These are phyloP conservation scores for Pemphigus obesinymphae DNA, from an alignment of 1,140 invertebrate genomes.

Conservation along the genomic window DNA sequence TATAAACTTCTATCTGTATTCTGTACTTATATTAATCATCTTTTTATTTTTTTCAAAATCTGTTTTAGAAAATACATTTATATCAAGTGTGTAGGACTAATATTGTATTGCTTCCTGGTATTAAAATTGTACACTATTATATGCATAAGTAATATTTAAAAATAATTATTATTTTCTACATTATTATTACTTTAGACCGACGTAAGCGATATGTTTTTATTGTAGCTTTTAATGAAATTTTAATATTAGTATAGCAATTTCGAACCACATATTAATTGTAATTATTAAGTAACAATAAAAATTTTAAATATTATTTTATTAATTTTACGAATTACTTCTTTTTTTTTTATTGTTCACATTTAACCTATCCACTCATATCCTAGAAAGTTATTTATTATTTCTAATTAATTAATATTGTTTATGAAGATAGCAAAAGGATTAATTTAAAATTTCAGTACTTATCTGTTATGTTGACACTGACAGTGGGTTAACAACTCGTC, in stretches of 20 bases:
- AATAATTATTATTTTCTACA: neutral
- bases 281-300: constrained; percentile 24
- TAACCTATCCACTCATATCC: no score
- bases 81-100: neutral
- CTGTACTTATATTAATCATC: neutral
- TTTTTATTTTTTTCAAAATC: neutral
- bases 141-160: neutral
- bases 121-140: constrained; percentile 7
- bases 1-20: neutral
- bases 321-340: neutral
- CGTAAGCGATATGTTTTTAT: neutral
- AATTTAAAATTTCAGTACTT: no score
- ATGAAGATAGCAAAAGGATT: no score
- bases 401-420: no score
- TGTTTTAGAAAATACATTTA: neutral
- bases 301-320: constrained; percentile 29
- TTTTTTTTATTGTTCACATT: no score
- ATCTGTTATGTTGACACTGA: no score
- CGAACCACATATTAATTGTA: neutral
- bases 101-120: neutral
- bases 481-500: no score
- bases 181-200: neutral
- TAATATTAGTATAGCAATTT: neutral
- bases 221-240: neutral
- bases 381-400: no score